Evolutionary conservation across 2,888 invertebrate species (phyloP), one percentile per base, ranked within the genome.

Genomic region (Drosophila nr. perissopoda): DNA sequence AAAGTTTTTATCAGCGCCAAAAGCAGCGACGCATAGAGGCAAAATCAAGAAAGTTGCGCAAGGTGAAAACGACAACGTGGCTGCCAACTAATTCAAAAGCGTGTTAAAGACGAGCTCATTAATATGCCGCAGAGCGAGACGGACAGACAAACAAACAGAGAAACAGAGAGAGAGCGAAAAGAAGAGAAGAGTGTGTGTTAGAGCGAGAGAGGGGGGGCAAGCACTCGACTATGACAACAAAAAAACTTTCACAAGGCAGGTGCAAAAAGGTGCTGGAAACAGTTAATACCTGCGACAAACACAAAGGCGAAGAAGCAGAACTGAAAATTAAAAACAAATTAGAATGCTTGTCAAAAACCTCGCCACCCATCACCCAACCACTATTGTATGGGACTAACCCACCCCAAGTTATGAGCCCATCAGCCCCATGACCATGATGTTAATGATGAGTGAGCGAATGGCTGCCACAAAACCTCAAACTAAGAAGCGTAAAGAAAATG

Each of bases 71-170:
- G 87, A 81, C 79, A 76, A 73, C 77, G 72, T 51, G 81, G 70
- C 79, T 89, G 79, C 68, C 81, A 82, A 84, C 89, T 87, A 89
- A 90, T 89, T 90, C 83, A 87, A 87, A 81, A 89, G 81, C 87
- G 88, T 88, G 90, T 87, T 87, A 81, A 86, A 82, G 82, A 80
- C 90, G 77, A 81, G 75, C 88, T 89, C 90, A 89, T 88, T 88
- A 90, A 90, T 89, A 87, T 82, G 89, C 77, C 66, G 52, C 54
- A 72, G 68, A 60, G 67, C 57, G 59, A 51, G 58, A 54, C 31
- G 27, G 31, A 36, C 18, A 11, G 29, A 49, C 29, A n/a, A 27
- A 49, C 29, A 5, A n/a, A 46, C 46, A 13, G 46, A 27, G 5
- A 29, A 16, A 51, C n/a, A 21, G 36, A 2, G 11, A 46, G 42